Base-by-base conservation (phyloP, 2,888 invertebrate species). In the Augiades crinisus region DNA sequence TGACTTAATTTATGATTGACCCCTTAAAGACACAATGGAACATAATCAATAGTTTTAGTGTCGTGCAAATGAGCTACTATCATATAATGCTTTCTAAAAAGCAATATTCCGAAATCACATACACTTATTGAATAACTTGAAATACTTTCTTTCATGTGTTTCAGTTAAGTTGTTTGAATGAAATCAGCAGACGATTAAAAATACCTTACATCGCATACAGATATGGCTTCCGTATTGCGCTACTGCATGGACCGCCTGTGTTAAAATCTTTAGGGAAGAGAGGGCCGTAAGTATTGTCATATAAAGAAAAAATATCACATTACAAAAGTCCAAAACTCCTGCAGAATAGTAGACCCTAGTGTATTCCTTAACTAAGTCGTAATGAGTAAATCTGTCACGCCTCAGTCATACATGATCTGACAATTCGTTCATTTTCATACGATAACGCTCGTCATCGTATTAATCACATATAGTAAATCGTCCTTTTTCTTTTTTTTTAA, bases 211-310 rank as follows among this genome's bases (percentile, higher is more conserved):
- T 79, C 55, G 73, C 83, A 0, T 84, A 81, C 50, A 68, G 80
- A 24, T 80, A 81, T 53, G 82, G 78, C 1, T 83, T 82, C 45
- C 75, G 81, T 0, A 49, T 81, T 10, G 82, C 82, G 2, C 27
- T 84, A 16, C 57, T 78, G 1, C 71, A 70, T 52, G 83, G 83
- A 0, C 82, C 83, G 1, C 54, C 57, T 1, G 24, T 62, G 30
- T 67, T 61, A 2, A 59, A 65, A 22, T 37, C 30, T 2, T 44
- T 83, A 5, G 82, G 70, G 8, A 19, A 47, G 0, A 47, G 22
- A 5, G 82, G 70, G 8, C 21, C 47, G 0, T 47, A 24, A 71
- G 81, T 72, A 30, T 5, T 24, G n/a, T 24, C 24, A 8, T 1
- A 27, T 6, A 22, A 22, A 6, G 4, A 22, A 6, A 6, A 22